Conservation (phyloP, 2,797 vertebrate species). For the Prionace glauca region DNA sequence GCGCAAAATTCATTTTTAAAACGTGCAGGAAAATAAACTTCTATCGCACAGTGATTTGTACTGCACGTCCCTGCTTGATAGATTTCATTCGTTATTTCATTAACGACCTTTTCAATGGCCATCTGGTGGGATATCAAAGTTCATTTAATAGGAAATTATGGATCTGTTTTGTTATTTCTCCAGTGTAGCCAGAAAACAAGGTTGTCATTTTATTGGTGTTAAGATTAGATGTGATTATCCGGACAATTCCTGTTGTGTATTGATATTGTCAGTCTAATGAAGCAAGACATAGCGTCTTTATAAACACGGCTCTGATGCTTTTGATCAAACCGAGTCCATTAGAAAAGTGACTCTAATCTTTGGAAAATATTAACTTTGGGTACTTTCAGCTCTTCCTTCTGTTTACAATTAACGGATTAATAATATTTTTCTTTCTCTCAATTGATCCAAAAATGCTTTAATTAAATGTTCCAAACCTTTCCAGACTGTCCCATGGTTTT, state of each 20-base stretch:
- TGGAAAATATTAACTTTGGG: slow-evolving; percentile 12
- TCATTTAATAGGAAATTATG: slow-evolving; percentile 35
- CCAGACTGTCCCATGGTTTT: not conserved
- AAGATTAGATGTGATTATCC: not conserved
- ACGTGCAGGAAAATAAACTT: not conserved
- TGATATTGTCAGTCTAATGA: slow-evolving; percentile 34
- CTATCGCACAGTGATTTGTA: not conserved
- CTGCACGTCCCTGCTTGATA: not conserved
- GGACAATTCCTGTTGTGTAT: not conserved
- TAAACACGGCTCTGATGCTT: slow-evolving; percentile 1
- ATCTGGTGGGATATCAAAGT: slow-evolving; percentile 30
- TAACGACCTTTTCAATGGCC: slow-evolving; percentile 14
- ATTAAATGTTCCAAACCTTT: not conserved
- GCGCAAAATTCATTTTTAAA: not conserved
- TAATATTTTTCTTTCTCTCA: not conserved
- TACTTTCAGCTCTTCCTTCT: not conserved
- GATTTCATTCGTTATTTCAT: slow-evolving; percentile 27
- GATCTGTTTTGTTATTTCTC: slow-evolving; percentile 22
- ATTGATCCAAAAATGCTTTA: not conserved
- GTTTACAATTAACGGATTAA: not conserved
- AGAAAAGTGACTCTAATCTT: slow-evolving; percentile 14
- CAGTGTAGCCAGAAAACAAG: slow-evolving; percentile 8
- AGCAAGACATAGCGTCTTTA: not conserved
- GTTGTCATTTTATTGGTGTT: slow-evolving; percentile 35
- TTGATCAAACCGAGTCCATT: not conserved